Percentiles rank a stretch among this genome's conserved stretches.
Evolutionary conservation across 2,888 invertebrate genomes (phyloP).

Genomic region (Dolomedes plantarius): DNA sequence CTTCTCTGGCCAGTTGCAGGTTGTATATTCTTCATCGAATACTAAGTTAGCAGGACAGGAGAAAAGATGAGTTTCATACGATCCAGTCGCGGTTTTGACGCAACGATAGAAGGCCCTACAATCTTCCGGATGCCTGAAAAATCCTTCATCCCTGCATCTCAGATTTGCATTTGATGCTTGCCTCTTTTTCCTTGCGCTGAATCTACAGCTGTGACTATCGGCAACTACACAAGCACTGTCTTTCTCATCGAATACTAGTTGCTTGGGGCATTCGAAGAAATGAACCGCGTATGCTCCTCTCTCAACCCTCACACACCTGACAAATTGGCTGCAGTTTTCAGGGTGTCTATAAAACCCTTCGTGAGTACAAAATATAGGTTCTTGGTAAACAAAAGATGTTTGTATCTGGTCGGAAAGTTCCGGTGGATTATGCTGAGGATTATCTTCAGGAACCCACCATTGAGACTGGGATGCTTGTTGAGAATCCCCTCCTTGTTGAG

Average conservation of each 20-base stretch:
- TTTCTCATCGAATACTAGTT: slow-evolving; percentile 45
- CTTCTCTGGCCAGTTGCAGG: slow-evolving; percentile 87
- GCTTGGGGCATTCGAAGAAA: slow-evolving; percentile 48
- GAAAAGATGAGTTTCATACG: slow-evolving; percentile 82
- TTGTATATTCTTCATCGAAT: slow-evolving; percentile 80
- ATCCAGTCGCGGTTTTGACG: slow-evolving; percentile 36
- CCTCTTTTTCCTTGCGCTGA: slow-evolving; percentile 29
- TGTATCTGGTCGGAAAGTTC: background rate
- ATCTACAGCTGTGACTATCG: background rate
- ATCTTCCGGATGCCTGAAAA: slow-evolving; percentile 56
- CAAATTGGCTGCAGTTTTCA: slow-evolving; percentile 50
- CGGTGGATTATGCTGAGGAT: background rate
- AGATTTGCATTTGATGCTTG: slow-evolving; percentile 26
- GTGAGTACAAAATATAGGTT: slow-evolving; percentile 33
- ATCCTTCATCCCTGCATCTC: slow-evolving; percentile 51
- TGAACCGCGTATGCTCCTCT: slow-evolving; percentile 32
- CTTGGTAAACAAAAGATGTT: background rate
- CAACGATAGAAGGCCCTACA: slow-evolving; percentile 62
- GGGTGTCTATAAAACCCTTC: slow-evolving; percentile 56
- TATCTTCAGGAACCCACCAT: slow-evolving; percentile 37
- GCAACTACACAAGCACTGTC: slow-evolving; percentile 30
- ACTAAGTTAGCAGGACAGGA: slow-evolving; percentile 87
- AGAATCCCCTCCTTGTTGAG: background rate
- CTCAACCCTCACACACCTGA: slow-evolving; percentile 32
- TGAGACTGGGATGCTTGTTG: slow-evolving; percentile 12